phyloP scores from a whole-genome alignment of 2,888 invertebrate species.

The Eulithis prunata region DNA sequence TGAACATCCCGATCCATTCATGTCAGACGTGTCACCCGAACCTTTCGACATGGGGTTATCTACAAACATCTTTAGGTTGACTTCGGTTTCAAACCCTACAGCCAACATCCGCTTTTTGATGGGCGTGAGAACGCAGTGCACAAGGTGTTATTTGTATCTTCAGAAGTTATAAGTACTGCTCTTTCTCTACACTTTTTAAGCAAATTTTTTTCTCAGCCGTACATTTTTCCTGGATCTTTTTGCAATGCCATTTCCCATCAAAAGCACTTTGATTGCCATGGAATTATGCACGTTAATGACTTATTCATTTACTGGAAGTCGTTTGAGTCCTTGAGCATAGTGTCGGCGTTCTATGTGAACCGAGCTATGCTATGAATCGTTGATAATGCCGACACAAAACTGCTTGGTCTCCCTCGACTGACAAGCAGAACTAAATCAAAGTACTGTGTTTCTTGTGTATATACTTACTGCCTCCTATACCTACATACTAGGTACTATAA shows the following conservation, averaged over 20 bases:
- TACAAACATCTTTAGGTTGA: constrained; percentile 22
- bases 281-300: constrained; percentile 26
- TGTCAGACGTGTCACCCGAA: constrained; percentile 19
- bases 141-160: neutral
- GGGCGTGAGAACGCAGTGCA: constrained; percentile 12
- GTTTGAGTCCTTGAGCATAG: constrained; percentile 5
- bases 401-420: neutral
- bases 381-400: constrained; percentile 8
- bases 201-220: no score
- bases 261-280: constrained; percentile 21
- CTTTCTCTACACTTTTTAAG: no score
- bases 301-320: constrained; percentile 28
- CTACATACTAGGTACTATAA: no score
- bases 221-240: constrained; percentile 8
- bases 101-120: constrained; percentile 9
- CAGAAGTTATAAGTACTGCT: no score
- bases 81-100: constrained; percentile 13
- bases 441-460: no score
- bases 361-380: constrained; percentile 17
- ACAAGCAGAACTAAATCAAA: no score
- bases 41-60: constrained; percentile 7
- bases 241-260: constrained; percentile 9
- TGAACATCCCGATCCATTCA: constrained; percentile 25
- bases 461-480: no score
- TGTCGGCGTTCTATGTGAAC: constrained; percentile 9